Base-by-base conservation (phyloP, 2,888 invertebrate species). In the Epirrhoe alternata region DNA sequence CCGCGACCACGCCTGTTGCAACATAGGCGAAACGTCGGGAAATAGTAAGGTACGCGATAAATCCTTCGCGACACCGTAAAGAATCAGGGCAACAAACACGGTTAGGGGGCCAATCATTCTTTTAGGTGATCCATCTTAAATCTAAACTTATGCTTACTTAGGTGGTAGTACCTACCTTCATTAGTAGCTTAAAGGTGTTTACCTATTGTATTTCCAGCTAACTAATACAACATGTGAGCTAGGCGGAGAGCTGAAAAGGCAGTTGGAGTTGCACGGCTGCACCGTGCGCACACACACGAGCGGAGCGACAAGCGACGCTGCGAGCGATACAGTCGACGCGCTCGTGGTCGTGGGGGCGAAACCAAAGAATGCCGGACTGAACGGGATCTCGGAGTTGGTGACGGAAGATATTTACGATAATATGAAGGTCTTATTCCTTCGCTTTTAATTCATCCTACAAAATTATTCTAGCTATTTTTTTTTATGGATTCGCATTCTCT, bases 321-420 rank as follows among this genome's bases (percentile, higher is more conserved):
- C 17, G 0, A 72, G 65, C 61, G 68, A 14, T n/a, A 12, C 68
- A 65, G 83, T 86, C 5, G 92, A 92, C 70, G 90, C 89, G 0
- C 77, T 92, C 5, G 80, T 92, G 0, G 80, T 92, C 1, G 81
- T 92, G 1, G 92, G 92, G 0, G 86, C 89, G 1, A 83, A 85
- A 14, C 74, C 81, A 1, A 80, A 78, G 31, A 63, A 75, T 8
- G 75, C 77, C 6, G 85, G 83, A 6, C 68, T 92, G 51, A 81
- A 86, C 17, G 86, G 84, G 42, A 80, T 92, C 64, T 77, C 87
- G 7, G 71, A 75, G 16, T 70, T 89, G 7, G 86, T 92, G 7
- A 80, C 83, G 10, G 85, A 87, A 68, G 92, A 92, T 64, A 83
- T 91, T 33, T 84, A 88, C 76, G 73, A 76, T 61, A 92, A 92